A percentile compares a stretch with the other conserved stretches of the same genome.
Conservation (phyloP, 2,888 invertebrate species). For the Mycalesis mineus region DNA sequence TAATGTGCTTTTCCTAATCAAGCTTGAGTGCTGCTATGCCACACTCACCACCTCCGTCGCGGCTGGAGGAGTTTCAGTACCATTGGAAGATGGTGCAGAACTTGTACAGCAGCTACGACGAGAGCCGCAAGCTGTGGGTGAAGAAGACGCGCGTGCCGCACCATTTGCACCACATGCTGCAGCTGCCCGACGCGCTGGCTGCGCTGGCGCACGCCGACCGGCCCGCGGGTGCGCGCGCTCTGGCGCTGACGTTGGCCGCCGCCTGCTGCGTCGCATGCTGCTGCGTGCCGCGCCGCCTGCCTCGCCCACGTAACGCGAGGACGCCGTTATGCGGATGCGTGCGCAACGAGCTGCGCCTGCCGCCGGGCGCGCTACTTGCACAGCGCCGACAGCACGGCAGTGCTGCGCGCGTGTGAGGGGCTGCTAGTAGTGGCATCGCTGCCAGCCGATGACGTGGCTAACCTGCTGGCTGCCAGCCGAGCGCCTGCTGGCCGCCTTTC, state of each 20-base stretch:
- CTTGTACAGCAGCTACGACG: conserved; percentile 82
- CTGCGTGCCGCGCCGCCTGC: conserved; percentile 83
- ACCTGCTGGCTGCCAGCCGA: conserved; percentile 71
- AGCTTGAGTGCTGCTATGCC: no score
- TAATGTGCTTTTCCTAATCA: no score
- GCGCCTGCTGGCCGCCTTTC: conserved; percentile 78
- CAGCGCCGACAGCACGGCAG: conserved; percentile 82
- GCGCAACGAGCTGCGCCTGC: conserved; percentile 64
- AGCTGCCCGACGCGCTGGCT: conserved; percentile 67
- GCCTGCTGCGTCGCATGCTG: conserved; percentile 80
- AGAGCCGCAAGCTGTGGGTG: conserved; percentile 76
- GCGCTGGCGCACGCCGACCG: conserved; percentile 82
- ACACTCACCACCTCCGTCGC: conserved; percentile 83
- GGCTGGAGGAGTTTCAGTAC: conserved; percentile 85
- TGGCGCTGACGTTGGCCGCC: conserved; percentile 81
- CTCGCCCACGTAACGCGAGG: conserved; percentile 85
- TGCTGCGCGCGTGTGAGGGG: conserved; percentile 82
- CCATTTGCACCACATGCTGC: conserved; percentile 79
- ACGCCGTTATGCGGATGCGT: conserved; percentile 85
- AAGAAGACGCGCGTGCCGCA: conserved; percentile 81
- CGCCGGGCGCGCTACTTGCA: conserved; percentile 77
- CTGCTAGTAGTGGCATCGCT: conserved; percentile 81
- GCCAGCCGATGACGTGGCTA: conserved; percentile 78
- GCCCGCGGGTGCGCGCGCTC: conserved; percentile 84
- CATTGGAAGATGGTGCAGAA: conserved; percentile 87